Percentiles rank a stretch among this genome's conserved stretches.
Conservation (phyloP, 1,140 invertebrate genomes). For the Rhyzopertha dominica region DNA sequence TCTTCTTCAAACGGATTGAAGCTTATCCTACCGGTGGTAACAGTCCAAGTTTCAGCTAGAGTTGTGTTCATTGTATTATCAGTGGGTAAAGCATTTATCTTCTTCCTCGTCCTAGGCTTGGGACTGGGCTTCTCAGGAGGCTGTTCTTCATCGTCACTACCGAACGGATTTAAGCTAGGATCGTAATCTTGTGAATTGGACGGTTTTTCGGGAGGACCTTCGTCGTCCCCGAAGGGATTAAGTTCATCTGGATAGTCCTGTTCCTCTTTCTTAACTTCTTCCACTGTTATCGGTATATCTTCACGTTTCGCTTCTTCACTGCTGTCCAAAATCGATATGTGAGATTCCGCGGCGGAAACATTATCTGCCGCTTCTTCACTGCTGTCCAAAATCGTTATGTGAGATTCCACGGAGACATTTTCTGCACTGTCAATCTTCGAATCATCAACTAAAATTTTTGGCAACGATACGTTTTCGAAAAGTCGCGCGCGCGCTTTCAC, state of each 20-base stretch:
- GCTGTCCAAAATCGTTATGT: background rate
- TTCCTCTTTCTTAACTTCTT: conserved; percentile 10
- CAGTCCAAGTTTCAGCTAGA: too few species aligned
- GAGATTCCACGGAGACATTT: too few species aligned
- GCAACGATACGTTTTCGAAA: conserved; percentile 40
- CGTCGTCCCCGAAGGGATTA: conserved; percentile 74
- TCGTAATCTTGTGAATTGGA: conserved; percentile 7
- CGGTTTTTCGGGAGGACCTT: conserved; percentile 36
- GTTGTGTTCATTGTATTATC: too few species aligned
- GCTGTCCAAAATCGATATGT: too few species aligned
- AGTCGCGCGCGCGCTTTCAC: conserved; percentile 36
- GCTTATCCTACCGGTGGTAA: conserved; percentile 36
- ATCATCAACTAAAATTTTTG: too few species aligned
- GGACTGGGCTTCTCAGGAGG: background rate
- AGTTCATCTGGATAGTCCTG: conserved; percentile 66
- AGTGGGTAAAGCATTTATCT: too few species aligned
- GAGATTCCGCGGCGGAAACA: too few species aligned
- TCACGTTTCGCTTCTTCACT: too few species aligned
- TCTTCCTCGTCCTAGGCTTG: conserved; percentile 2
- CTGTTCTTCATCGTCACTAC: conserved; percentile 51
- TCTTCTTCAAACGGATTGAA: conserved; percentile 70
- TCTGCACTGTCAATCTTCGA: too few species aligned
- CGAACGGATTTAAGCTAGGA: conserved; percentile 58
- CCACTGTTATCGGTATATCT: too few species aligned
- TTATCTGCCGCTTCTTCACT: too few species aligned